Base-by-base conservation (phyloP, 2,113 vertebrate species). In the Saguinus midas region DNA sequence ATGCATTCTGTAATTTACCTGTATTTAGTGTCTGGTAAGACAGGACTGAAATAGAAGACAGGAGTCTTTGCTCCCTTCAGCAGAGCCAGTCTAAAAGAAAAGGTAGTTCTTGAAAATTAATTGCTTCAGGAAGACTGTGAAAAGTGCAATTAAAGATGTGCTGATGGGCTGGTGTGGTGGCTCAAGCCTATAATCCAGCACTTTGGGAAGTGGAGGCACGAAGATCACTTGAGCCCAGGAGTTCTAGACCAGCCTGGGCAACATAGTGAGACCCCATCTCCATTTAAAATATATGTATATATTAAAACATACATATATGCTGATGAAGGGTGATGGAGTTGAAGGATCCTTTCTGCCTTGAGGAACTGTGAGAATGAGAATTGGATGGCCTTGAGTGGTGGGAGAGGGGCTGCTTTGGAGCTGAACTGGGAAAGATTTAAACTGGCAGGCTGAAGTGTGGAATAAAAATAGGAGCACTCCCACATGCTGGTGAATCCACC, bases 401-500 rank as follows among this genome's bases (percentile, higher is more conserved):
- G 3, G 37, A 61, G 5, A 11, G 11, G 3, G n/a, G 7, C 3
- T 12, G 14, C 81, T 86, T 57, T 78, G 20, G 66, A 43, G n/a
- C 70, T n/a, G 18, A 64, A 10, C 86, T 29, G 45, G 23, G 13
- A 35, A 43, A 35, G 21, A 73, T 58, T 16, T 76, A 32, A 72
- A 11, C 20, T 50, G 76, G 18, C 7, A 29, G 40, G 20, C 29
- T 55, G 83, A 45, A 58, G 45, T 35, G 0, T 3, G 2, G 4
- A 21, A 35, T 18, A 17, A 16, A 32, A 61, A 45, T 1, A 25
- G 81, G 9, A 37, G 32, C 23, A 27, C 20, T 52, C n/a, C 18
- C 20, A 4, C 17, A 43, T 29, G 35, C 37, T 6, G 3, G 5
- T 10, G 45, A 32, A 52, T 4, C 70, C 32, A 1, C 2, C 1